Evolutionary conservation across 2,888 invertebrate species (phyloP), one percentile per base, ranked within the genome.

Genomic region (Noctua janthe): DNA sequence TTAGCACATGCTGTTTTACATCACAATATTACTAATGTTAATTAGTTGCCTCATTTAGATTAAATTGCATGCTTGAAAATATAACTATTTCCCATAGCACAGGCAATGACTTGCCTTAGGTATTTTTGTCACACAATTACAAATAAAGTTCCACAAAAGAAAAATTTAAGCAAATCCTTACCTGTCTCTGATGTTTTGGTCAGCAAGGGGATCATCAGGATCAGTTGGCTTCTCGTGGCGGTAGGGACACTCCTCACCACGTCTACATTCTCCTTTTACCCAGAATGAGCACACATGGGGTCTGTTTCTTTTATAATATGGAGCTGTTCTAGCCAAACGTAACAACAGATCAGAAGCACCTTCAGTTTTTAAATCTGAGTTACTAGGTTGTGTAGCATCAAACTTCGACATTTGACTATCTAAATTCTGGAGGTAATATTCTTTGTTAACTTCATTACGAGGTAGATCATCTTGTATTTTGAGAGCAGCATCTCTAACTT

Each of bases 261-360:
- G 97, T 92, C 99, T 98, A 94, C 99, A 99, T 94, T 99, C 99
- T 3, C 99, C 99, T 97, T 99, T 99, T n/a, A 99, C 99, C 99
- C 99, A 99, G 95, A 99, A 99, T 0, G 99, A 99, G 94, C 99
- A 99, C 74, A 99, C 99, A 95, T 99, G 99, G 0, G 99, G 99
- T 89, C 99, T 97, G 93, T 99, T 99, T 78, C 99, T 97, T 93
- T 99, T 99, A 94, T 99, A 99, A 94, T 99, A 99, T 0, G 99
- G 99, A 70, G 99, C 98, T 8, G 99, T 99, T 75, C 99, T 97
- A 0, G 99, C 99, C 89, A 99, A 96, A 89, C 99, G 98, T 96
- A 99, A 97, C 81, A 99, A 94, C 90, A 99, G 97, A 92, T 99
- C 99, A 88, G 98, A 97, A 85, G 98, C 97, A 91, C 98, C 98